Percentiles rank a stretch among this genome's conserved stretches.
phyloP scores from a whole-genome alignment of 1,140 invertebrate species.

The Drosophila ogumai region DNA sequence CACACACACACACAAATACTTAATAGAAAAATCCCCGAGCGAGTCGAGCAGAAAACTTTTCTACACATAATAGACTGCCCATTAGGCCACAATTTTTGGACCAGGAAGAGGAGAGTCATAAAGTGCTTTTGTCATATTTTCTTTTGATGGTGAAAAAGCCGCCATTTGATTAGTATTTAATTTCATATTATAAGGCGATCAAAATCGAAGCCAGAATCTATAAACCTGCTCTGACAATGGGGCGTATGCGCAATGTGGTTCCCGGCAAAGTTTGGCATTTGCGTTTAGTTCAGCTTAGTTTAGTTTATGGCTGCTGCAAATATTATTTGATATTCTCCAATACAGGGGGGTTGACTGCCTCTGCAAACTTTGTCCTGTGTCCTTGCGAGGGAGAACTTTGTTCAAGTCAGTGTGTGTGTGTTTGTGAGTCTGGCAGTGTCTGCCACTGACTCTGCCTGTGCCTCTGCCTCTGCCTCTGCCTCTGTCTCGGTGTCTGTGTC shows the following conservation, averaged over 20 bases:
- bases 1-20: neutral
- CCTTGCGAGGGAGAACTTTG: conserved; percentile 2
- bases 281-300: conserved; percentile 37
- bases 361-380: conserved; percentile 51
- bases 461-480: neutral
- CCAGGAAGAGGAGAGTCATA: conserved; percentile 8
- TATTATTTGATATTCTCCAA: conserved; percentile 64
- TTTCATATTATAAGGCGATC: conserved; percentile 44
- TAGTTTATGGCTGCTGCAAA: conserved; percentile 60
- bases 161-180: conserved; percentile 53
- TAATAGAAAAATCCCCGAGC: neutral
- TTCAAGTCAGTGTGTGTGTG: neutral
- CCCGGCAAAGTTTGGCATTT: conserved; percentile 31
- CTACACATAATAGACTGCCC: conserved; percentile 24
- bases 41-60: conserved; percentile 6
- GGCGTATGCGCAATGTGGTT: conserved; percentile 65
- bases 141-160: neutral
- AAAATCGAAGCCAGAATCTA: conserved; percentile 1
- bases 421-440: conserved; percentile 10
- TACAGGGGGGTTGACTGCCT: conserved; percentile 13
- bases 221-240: conserved; percentile 31
- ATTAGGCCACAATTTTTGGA: conserved; percentile 32
- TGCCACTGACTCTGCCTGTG: neutral
- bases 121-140: conserved; percentile 43
- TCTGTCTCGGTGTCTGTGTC: conserved; percentile 30